Base-by-base conservation (phyloP, 1,140 invertebrate genomes). In the Planococcus citri region DNA sequence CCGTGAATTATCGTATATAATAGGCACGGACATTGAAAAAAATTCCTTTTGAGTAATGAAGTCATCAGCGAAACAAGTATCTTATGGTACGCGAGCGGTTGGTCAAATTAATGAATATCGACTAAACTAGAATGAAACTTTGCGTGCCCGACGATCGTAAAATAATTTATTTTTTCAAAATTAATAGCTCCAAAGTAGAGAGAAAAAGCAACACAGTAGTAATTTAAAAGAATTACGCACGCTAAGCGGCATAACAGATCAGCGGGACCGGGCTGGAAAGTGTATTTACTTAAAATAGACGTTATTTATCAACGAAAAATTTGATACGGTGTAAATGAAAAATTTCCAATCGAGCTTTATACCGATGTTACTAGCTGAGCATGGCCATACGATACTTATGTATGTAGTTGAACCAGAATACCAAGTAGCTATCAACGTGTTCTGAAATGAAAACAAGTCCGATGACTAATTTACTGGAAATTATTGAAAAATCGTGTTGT, bases 41-140 rank as follows among this genome's bases (percentile, higher is more conserved):
- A 51, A 51, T 51, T 51, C 41, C 41, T 20, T 51, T 17, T 51
- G 41, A 51, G 41, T 51, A 51, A 51, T 51, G 41, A 51, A 51
- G 41, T 51, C 41, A 51, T 51, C 41, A 51, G 41, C 41, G n/a
- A 17, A 51, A 51, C 41, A 51, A 51, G 41, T 20, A 51, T 14
- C n/a, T n/a, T n/a, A n/a, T n/a, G n/a, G 17, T 17, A 17, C 41
- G 41, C 29, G n/a, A 51, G 41, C 41, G 41, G 10, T 51, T 20
- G 41, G 12, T 51, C 41, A 51, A 51, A 51, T 51, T 51, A 51
- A 51, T 51, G 41, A 51, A 51, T 51, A 51, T 51, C 41, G 41
- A 51, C 41, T 51, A 51, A 51, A 51, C 41, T 51, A 51, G 41
- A 51, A 51, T 51, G 41, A 51, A 51, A 51, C 41, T 51, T 51